Conservation (phyloP, 2,888 invertebrate species). For the Nebria salina region DNA sequence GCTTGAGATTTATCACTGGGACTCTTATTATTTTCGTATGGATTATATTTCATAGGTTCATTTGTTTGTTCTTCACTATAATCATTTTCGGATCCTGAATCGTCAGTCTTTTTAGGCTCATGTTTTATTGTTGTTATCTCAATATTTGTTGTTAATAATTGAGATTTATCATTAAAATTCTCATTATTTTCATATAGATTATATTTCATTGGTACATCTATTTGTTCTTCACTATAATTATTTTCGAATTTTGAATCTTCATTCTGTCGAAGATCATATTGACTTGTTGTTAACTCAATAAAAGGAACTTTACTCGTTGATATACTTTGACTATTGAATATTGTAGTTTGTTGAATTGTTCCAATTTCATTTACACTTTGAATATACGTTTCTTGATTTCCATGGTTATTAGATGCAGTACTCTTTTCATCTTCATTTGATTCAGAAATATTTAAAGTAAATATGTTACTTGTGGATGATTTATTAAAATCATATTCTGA, state of each 20-base stretch:
- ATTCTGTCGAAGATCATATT: neutral
- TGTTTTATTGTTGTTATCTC: neutral
- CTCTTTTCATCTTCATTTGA: neutral
- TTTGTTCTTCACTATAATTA: neutral
- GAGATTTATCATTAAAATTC: too few relatives aligned
- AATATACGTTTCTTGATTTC: neutral
- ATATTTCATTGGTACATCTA: too few relatives aligned
- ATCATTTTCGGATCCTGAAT: neutral
- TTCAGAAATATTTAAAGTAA: neutral
- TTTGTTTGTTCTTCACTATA: neutral
- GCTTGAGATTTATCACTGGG: too few relatives aligned
- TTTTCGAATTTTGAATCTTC: neutral
- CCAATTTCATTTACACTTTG: neutral
- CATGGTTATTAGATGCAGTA: neutral
- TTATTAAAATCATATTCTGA: neutral
- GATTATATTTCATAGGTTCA: too few relatives aligned
- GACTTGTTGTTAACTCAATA: neutral
- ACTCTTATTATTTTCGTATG: too few relatives aligned
- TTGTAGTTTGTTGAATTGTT: too few relatives aligned
- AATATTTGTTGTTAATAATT: neutral
- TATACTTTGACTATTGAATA: neutral
- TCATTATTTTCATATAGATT: too few relatives aligned
- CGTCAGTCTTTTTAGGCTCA: neutral
- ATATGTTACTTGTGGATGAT: neutral
- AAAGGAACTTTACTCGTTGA: neutral